Evolutionary conservation across 2,888 invertebrate species (phyloP).

Genomic region (Vandiemenella viatica): DNA sequence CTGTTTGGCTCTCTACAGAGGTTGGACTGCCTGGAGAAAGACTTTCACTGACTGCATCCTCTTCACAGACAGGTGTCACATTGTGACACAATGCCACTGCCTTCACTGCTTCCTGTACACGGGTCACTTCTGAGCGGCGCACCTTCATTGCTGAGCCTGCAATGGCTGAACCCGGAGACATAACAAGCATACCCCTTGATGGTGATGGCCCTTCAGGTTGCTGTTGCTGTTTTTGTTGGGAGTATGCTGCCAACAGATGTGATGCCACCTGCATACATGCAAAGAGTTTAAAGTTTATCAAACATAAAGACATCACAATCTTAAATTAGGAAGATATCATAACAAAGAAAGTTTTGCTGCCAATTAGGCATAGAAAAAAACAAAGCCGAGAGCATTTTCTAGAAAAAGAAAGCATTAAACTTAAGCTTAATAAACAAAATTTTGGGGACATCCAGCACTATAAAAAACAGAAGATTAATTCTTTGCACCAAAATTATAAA

Average conservation of each 20-base stretch:
- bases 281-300: conserved; percentile 8
- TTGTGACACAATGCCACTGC: conserved; percentile 93
- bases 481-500: too few species aligned
- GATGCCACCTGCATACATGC: conserved; percentile 30
- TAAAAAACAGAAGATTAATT: too few species aligned
- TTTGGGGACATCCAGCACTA: too few species aligned
- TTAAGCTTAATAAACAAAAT: too few species aligned
- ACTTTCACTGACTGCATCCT: too few species aligned
- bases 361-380: too few species aligned
- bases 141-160: conserved; percentile 33
- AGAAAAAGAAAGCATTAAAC: too few species aligned
- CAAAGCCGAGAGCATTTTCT: too few species aligned
- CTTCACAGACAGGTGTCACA: conserved; percentile 92
- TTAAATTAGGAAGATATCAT: too few species aligned
- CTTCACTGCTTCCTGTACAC: conserved; percentile 79
- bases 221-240: conserved; percentile 8
- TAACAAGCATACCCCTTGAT: background rate
- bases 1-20: conserved; percentile 34
- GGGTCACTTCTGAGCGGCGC: conserved; percentile 50
- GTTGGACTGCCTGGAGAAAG: conserved; percentile 20
- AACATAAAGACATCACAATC: too few species aligned
- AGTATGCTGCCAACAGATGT: conserved; percentile 32
- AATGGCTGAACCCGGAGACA: conserved; percentile 16
- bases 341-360: too few species aligned
- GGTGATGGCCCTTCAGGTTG: conserved; percentile 2